phyloP scores from a whole-genome alignment of 2,113 vertebrate species.

The Furnarius figulus region DNA sequence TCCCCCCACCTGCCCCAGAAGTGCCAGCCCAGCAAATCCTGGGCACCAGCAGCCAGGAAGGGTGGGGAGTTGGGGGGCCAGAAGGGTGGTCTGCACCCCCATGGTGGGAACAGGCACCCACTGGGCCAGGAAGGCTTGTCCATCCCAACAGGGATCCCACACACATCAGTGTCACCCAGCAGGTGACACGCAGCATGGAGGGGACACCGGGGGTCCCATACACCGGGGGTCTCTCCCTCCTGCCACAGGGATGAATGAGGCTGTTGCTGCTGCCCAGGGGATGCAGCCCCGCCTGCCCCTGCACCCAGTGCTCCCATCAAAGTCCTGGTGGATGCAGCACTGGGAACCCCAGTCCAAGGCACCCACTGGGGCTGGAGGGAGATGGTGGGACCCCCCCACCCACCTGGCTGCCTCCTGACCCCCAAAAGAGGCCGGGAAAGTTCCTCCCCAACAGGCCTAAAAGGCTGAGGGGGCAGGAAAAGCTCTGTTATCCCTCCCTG shows the following conservation, averaged over 20 bases:
- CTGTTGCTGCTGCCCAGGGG: neutral
- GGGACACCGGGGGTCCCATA: neutral
- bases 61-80: neutral
- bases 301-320: neutral
- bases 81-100: neutral
- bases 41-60: neutral
- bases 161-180: neutral
- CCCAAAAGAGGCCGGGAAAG: neutral
- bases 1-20: neutral
- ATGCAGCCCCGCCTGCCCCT: neutral
- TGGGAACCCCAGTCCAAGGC: neutral
- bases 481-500: neutral
- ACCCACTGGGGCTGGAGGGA: rapidly evolving
- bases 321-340: rapidly evolving
- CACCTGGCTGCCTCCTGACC: neutral
- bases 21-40: neutral
- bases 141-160: neutral
- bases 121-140: neutral
- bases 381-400: rapidly evolving
- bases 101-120: rapidly evolving
- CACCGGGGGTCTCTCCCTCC: neutral
- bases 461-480: neutral
- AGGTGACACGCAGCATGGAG: rapidly evolving
- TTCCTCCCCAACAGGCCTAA: neutral
- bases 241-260: too few species aligned